Evolutionary conservation across 2,797 vertebrate genomes (phyloP).

Genomic region (Saxicola maurus): DNA sequence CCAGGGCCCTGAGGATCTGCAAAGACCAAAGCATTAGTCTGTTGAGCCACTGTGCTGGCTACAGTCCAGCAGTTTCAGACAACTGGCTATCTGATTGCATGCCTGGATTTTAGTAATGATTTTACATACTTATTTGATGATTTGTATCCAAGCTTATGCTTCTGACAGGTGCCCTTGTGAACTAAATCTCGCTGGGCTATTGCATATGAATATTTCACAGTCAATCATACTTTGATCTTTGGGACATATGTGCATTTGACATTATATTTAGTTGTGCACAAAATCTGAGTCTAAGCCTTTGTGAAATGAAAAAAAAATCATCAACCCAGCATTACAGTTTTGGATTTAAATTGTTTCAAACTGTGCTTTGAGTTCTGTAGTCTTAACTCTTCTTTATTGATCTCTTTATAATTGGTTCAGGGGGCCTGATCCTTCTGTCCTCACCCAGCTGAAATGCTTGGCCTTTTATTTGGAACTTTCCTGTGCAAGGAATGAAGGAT

Average conservation of each 20-base stretch:
- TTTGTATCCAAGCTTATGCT: slow-evolving; percentile 58
- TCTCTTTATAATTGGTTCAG: background rate
- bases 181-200: slow-evolving; percentile 43
- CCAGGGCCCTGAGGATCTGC: slow-evolving; percentile 29
- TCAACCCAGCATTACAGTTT: background rate
- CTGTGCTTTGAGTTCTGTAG: background rate
- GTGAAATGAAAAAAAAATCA: slow-evolving; percentile 35
- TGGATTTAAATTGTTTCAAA: slow-evolving; percentile 23
- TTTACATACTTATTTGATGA: slow-evolving; percentile 56
- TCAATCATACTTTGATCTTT: slow-evolving; percentile 55
- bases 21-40: slow-evolving; percentile 30
- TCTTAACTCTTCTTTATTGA: background rate
- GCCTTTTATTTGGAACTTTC: background rate
- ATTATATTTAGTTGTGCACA: slow-evolving; percentile 44
- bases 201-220: slow-evolving; percentile 57
- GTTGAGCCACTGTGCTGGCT: slow-evolving; percentile 49
- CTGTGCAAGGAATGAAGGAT: background rate
- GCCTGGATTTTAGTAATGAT: slow-evolving; percentile 51
- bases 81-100: slow-evolving; percentile 37
- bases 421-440: background rate
- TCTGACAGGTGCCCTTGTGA: slow-evolving; percentile 67
- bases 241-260: slow-evolving; percentile 48
- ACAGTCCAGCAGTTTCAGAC: slow-evolving; percentile 41
- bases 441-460: background rate
- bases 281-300: slow-evolving; percentile 41